Evolutionary conservation across 1,140 invertebrate species (phyloP), one percentile per base, ranked within the genome.

Genomic region (Bombus confusus): DNA sequence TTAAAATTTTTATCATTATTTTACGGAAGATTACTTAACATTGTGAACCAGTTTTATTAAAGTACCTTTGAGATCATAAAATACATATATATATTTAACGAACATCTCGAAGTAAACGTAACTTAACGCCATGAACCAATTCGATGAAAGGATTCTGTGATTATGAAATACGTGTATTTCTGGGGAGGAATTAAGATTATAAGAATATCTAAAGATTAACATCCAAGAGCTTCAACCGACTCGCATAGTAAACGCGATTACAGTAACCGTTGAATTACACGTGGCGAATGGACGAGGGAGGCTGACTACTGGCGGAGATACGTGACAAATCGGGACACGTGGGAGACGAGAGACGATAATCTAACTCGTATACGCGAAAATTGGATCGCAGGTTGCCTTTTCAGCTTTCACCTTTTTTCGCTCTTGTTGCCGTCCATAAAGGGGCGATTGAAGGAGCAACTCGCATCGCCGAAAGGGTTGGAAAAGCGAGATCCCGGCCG

Each of bases 381-480:
- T 80, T 64, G 69, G 64, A 85, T 85, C 76, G 34, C 79, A 57
- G 79, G 28, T 47, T 81, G 34, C 69, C 79, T 75, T 86, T 86
- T 75, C 78, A 68, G 68, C 79, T 52, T 79, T 57, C 52, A 59
- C 34, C 74, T 72, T 64, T 69, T 79, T n/a, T 72, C 74, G 1
- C n/a, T 31, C 80, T 34, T 78, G 69, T 83, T 77, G 37, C 47
- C 22, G 62, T 1, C 47, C 37, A 69, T 57, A 78, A 43, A 69
- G 28, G 34, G 31, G 12, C 74, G 43, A 78, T 83, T 78, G 43
- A 43, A 57, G 47, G 34, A 59, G 80, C 64, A 37, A 79, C 75
- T 79, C 66, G 66, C 52, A 37, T 71, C 39, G 59, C 28, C 62
- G 87, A 78, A 85, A 85, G 83, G 79, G 86, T 90, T 90, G 62